Percentiles rank a stretch among this genome's conserved stretches.
Evolutionary conservation across 2,888 invertebrate genomes (phyloP).

Genomic region (Ornithoptera priamus): DNA sequence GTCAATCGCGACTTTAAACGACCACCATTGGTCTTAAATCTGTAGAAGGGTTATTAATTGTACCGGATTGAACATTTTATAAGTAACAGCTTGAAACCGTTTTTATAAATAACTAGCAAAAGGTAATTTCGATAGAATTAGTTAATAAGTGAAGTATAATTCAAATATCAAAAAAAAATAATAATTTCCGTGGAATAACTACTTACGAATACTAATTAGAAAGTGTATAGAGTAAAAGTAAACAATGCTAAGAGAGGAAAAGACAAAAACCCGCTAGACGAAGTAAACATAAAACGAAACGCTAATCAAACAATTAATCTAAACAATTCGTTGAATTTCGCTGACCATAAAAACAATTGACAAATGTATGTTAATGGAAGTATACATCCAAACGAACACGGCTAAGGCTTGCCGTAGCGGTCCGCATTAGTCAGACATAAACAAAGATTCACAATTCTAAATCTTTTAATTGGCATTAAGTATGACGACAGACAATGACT

Average conservation of each 20-base stretch:
- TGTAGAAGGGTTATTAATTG: constrained; percentile 1
- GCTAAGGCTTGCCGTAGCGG: constrained; percentile 48
- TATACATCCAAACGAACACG: constrained; percentile 37
- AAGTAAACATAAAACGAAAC: constrained; percentile 19
- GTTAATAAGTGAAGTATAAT: too few species aligned
- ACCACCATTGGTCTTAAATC: constrained; percentile 11
- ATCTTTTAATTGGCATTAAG: constrained; percentile 80
- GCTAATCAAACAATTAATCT: constrained; percentile 34
- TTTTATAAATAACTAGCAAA: neutral
- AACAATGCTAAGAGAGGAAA: neutral
- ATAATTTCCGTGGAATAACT: too few species aligned
- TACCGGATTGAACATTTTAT: neutral
- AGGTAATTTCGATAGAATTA: too few species aligned
- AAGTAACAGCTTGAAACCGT: neutral
- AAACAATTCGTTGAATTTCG: constrained; percentile 31
- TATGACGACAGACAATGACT: constrained; percentile 78
- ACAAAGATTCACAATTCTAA: constrained; percentile 76
- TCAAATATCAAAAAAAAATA: too few species aligned
- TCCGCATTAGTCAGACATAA: constrained; percentile 70
- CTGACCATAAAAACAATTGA: constrained; percentile 35
- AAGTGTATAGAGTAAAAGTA: neutral
- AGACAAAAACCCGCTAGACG: neutral
- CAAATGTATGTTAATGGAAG: constrained; percentile 39
- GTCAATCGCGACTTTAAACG: constrained; percentile 29
- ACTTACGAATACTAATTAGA: too few species aligned